Evolutionary conservation across 2,113 vertebrate species (phyloP), one percentile per base, ranked within the genome.

Genomic region (Monopterus albus): DNA sequence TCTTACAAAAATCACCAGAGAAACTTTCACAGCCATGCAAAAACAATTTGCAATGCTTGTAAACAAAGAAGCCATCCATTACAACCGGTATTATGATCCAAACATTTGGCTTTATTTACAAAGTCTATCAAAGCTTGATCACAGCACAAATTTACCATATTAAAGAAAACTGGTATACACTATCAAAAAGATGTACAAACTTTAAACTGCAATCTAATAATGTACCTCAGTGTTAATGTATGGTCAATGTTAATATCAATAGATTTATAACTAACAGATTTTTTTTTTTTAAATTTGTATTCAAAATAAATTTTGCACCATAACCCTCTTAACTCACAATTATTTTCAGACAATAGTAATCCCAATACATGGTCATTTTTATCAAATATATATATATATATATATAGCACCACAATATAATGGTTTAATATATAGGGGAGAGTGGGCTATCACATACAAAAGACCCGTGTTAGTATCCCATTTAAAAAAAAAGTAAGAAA

Each of bases 121-220:
- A 88, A 95, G 93, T 93, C 92, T 94, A 92, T 91, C 90, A 93
- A 95, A 94, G 88, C 89, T 93, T 91, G 84, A 79, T 90, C 92
- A 96, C 93, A 94, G 94, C 95, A 95, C 94, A 95, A 94, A 88
- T 91, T 94, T 94, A 95, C 94, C 92, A 95, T 93, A 93, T 94
- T 94, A 96, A 96, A 95, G 94, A 94, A 95, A 95, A 95, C 94
- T 94, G 95, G 88, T 95, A 95, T 95, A 96, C 96, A 94, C 92
- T 95, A 96, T 97, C 95, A 98, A 98, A 96, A 93, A 92, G 87
- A 96, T 94, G 92, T 97, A 98, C 95, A 98, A 98, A 96, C 92
- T 92, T 93, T 89, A 89, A 92, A 93, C 82, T 92, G 88, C 89
- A 93, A 92, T 95, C 91, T 93, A 78, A 85, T 91, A 72, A 91